phyloP scores from a whole-genome alignment of 2,113 vertebrate species.

The Odocoileus virginianus region DNA sequence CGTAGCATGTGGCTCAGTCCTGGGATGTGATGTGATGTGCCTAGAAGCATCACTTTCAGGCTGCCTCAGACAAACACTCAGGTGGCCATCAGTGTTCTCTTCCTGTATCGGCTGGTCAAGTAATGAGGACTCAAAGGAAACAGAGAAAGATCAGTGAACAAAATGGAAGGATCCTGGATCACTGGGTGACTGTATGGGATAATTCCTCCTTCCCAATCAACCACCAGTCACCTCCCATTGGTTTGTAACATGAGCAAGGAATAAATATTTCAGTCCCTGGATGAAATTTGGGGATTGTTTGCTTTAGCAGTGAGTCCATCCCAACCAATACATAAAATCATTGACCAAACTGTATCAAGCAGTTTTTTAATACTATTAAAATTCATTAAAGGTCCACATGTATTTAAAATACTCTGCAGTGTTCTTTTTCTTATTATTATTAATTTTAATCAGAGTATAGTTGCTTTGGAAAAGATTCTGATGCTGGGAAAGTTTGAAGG shows the following conservation, averaged over 20 bases:
- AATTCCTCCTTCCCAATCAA: background rate
- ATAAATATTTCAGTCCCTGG: background rate
- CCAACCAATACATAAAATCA: background rate
- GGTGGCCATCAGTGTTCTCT: background rate
- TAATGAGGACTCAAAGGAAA: background rate
- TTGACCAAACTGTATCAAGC: background rate
- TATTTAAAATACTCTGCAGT: background rate
- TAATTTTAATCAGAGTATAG: background rate
- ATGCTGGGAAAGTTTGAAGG: background rate
- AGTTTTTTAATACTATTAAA: background rate
- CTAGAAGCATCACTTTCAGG: background rate
- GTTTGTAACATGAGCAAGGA: background rate
- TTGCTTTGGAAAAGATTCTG: background rate
- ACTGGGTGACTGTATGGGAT: background rate
- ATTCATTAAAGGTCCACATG: background rate
- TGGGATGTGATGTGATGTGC: background rate
- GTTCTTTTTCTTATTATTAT: background rate
- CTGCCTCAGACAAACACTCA: background rate
- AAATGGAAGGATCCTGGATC: background rate
- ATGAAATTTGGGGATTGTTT: background rate
- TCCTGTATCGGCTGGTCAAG: background rate
- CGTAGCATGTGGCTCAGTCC: background rate
- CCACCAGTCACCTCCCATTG: background rate
- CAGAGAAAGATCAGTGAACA: background rate
- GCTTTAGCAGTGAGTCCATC: background rate